These are phyloP conservation scores for Charina bottae DNA, from an alignment of 2,113 vertebrate species.

Conservation along the genomic window DNA sequence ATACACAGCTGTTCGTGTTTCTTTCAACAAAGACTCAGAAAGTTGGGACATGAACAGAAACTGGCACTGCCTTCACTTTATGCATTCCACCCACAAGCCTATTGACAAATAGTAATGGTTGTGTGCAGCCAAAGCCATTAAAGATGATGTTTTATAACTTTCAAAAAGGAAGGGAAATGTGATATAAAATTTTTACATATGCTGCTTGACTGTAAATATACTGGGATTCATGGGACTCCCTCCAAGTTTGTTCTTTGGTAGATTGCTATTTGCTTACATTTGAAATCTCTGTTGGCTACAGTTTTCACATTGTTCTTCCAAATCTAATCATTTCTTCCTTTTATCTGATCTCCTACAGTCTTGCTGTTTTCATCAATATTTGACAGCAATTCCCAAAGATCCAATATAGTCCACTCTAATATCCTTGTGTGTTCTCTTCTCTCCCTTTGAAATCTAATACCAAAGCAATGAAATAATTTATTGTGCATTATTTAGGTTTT, in stretches of 20 bases:
- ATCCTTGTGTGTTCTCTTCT: constrained; percentile 74
- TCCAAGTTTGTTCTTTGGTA: constrained; percentile 75
- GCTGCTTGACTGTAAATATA: constrained; percentile 69
- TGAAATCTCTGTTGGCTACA: constrained; percentile 76
- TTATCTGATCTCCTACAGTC: constrained; percentile 81
- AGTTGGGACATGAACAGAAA: constrained; percentile 32
- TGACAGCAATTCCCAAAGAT: constrained; percentile 86
- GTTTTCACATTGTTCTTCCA: constrained; percentile 78
- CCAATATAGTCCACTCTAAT: constrained; percentile 78
- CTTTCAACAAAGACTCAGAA: not conserved
- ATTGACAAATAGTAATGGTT: constrained; percentile 41
- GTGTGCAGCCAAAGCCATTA: constrained; percentile 63
- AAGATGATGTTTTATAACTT: constrained; percentile 57
- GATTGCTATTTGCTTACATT: constrained; percentile 77
- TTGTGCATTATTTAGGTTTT: constrained; percentile 80
- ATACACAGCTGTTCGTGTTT: not conserved
- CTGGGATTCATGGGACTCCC: constrained; percentile 63
- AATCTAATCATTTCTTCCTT: constrained; percentile 80
- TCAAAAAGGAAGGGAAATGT: constrained; percentile 65
- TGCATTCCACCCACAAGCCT: constrained; percentile 16
- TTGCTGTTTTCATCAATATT: constrained; percentile 81
- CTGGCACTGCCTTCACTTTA: not conserved
- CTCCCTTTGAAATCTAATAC: constrained; percentile 82
- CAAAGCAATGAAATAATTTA: constrained; percentile 82
- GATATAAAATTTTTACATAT: constrained; percentile 70